phyloP scores from a whole-genome alignment of 1,140 invertebrate species.

The Oryzaephilus surinamensis region DNA sequence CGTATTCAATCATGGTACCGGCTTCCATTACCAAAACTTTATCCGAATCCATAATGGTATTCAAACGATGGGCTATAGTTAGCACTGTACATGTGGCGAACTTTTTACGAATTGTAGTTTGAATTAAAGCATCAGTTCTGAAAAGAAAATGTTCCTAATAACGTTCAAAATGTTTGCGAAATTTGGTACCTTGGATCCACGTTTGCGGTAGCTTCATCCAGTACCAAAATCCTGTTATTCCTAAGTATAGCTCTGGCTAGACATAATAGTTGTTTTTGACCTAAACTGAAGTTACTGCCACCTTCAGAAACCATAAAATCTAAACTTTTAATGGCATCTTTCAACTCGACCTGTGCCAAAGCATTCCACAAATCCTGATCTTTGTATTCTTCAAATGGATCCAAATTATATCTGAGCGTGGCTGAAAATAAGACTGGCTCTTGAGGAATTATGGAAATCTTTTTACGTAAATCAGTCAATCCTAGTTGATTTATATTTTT shows the following conservation, averaged over 20 bases:
- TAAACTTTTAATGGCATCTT: constrained; percentile 40
- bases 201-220: constrained; percentile 53
- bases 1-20: constrained; percentile 52
- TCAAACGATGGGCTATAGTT: constrained; percentile 72
- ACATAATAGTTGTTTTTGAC: constrained; percentile 50
- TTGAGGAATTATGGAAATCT: constrained; percentile 73
- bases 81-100: constrained; percentile 63
- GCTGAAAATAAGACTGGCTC: constrained; percentile 70
- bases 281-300: constrained; percentile 45
- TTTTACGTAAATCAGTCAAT: constrained; percentile 51
- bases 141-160: constrained; percentile 4
- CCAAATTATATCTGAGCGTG: constrained; percentile 67
- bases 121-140: constrained; percentile 55
- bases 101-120: constrained; percentile 55
- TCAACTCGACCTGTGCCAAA: constrained; percentile 50
- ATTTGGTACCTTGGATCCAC: constrained; percentile 43
- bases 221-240: constrained; percentile 45
- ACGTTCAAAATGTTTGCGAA: constrained; percentile 1
- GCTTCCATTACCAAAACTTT: constrained; percentile 58
- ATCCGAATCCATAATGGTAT: constrained; percentile 66
- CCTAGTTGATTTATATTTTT: constrained; percentile 46
- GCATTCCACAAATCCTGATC: constrained; percentile 53
- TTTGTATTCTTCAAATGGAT: constrained; percentile 62
- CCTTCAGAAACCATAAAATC: constrained; percentile 46
- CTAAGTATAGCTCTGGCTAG: constrained; percentile 51